A percentile compares a stretch with the other conserved stretches of the same genome.
These are phyloP conservation scores for Lepas anatifera DNA, from an alignment of 2,888 invertebrate genomes.

Conservation along the genomic window DNA sequence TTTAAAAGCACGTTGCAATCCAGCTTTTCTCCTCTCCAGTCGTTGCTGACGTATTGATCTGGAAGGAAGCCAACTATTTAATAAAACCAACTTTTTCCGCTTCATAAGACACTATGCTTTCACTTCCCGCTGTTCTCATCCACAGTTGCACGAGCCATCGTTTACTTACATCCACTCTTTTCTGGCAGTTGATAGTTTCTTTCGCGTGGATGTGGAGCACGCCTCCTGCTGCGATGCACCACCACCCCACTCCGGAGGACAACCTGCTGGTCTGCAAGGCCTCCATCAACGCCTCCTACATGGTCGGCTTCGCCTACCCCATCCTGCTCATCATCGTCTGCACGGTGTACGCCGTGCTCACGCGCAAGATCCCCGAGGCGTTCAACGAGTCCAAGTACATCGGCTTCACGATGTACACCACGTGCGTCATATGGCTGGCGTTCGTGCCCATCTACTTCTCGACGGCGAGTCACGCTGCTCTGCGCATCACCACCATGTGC, in stretches of 20 bases:
- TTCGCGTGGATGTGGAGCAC: conserved; percentile 84
- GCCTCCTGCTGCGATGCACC: conserved; percentile 77
- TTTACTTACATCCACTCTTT: too few species aligned
- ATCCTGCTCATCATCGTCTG: conserved; percentile 56
- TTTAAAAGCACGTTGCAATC: too few species aligned
- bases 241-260: conserved; percentile 82
- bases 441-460: conserved; percentile 96
- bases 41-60: too few species aligned
- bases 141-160: too few species aligned
- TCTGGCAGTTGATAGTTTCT: conserved; percentile 75
- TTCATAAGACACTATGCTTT: too few species aligned
- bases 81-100: too few species aligned
- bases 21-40: too few species aligned
- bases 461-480: conserved; percentile 56
- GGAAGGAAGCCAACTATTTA: too few species aligned
- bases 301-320: conserved; percentile 88
- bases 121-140: too few species aligned
- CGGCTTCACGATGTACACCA: conserved; percentile 99
- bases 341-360: conserved; percentile 89
- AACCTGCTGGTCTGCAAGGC: conserved; percentile 86
- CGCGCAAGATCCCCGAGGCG: conserved; percentile 93
- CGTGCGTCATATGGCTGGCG: conserved; percentile 94
- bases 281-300: conserved; percentile 82
- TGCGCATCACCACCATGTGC: conserved; percentile 88
- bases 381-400: conserved; percentile 98